Evolutionary conservation across 2,113 vertebrate species (phyloP).

Genomic region (Phylloscopus trochilus): DNA sequence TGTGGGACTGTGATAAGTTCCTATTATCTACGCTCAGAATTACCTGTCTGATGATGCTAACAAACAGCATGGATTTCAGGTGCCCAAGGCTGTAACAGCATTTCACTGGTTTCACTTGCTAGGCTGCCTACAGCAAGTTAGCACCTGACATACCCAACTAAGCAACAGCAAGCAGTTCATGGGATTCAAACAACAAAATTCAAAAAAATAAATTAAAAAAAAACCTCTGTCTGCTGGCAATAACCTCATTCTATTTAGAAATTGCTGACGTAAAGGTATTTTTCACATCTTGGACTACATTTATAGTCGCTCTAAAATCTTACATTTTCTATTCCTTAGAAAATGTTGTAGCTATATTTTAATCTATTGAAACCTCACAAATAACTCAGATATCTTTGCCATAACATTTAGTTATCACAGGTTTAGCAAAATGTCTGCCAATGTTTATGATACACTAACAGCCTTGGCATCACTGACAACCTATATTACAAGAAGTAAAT

Average conservation of each 20-base stretch:
- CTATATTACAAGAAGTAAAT: not conserved
- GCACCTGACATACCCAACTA: not conserved
- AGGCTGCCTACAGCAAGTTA: not conserved
- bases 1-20: not conserved
- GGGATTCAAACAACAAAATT: not conserved
- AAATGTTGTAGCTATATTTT: not conserved
- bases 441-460: not conserved
- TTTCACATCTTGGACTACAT: not conserved
- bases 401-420: not conserved
- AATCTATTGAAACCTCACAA: slow-evolving; percentile 6
- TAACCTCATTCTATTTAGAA: not conserved
- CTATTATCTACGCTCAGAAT: slow-evolving; percentile 1
- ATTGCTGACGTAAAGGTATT: not conserved
- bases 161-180: not conserved
- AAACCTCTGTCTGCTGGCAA: not conserved
- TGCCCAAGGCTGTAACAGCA: not conserved
- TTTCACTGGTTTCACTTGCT: not conserved
- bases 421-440: not conserved
- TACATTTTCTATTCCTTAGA: not conserved
- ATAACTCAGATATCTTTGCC: not conserved
- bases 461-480: not conserved
- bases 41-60: slow-evolving; percentile 23
- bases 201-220: not conserved
- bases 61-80: not conserved
- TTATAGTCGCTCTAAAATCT: not conserved